Evolutionary conservation across 2,113 vertebrate genomes (phyloP), one percentile per base, ranked within the genome.

Genomic region (Pollimyrus isidori): DNA sequence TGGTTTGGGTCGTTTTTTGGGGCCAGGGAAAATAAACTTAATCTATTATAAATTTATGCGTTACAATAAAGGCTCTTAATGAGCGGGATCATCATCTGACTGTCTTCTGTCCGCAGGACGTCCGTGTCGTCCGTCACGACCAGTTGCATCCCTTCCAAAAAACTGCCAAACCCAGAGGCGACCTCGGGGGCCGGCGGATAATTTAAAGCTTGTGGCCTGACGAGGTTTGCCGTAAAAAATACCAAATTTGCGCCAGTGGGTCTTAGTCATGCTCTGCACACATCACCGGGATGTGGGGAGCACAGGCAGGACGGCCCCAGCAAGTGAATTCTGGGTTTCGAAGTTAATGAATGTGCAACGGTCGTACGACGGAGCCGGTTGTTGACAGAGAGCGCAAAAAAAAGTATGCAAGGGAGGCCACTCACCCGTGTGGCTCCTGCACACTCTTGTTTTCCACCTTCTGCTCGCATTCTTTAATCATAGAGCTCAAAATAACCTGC

Each of bases 401-500:
- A 80, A 80, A 80, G 42, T 42, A 80, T 39, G 17, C 17, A 80
- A 80, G 35, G 15, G 9, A 52, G 49, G 39, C 30, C 30, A 80
- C 95, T 98, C 95, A 99, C 98, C 98, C 97, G 94, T 97, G 98
- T 0, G 98, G 97, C 90, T 99, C 98, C 92, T 97, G 97, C 93
- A 98, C 97, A 9, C 95, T 97, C 95, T 97, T 96, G 95, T 97
- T 99, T 94, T 99, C 98, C 94, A 99, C 96, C 96, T 99, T 99
- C 93, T 97, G 98, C 95, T 99, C 98, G 93, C 98, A 99, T 94
- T 99, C 98, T 93, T 98, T 99, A 95, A 99, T 97, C 98, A 99
- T 99, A 58, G 98, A 99, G 93, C 96, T 98, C 92, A 99, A 96
- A 95, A 99, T 99, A 94, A 98, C 98, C 98, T 99, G 94, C 52